Percentiles rank a stretch among this genome's conserved stretches.
phyloP scores from a whole-genome alignment of 2,888 invertebrate genomes.

The Nymphalis c-album region DNA sequence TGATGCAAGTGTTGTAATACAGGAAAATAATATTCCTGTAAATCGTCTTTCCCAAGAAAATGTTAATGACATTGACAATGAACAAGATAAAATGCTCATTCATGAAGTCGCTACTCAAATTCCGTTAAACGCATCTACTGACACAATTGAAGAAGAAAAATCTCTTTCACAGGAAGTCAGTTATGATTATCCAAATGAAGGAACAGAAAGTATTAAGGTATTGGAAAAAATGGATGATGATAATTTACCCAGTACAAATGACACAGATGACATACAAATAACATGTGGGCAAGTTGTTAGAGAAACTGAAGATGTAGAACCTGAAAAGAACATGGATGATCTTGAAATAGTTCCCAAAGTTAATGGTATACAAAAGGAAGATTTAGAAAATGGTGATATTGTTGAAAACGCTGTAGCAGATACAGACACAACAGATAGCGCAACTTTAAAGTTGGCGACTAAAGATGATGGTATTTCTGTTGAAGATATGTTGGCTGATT shows the following conservation, averaged over 20 bases:
- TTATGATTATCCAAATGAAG: constrained; percentile 57
- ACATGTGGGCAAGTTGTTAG: constrained; percentile 65
- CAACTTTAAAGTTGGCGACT: constrained; percentile 38
- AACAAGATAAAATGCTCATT: constrained; percentile 30
- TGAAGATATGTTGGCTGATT: constrained; percentile 75
- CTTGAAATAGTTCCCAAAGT: constrained; percentile 44
- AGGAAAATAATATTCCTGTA: not conserved
- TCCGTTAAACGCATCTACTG: constrained; percentile 48
- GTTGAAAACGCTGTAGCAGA: constrained; percentile 10
- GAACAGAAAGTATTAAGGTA: constrained; percentile 48
- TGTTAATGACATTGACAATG: constrained; percentile 10
- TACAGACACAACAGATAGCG: constrained; percentile 15
- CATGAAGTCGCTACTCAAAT: constrained; percentile 60
- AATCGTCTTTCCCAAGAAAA: constrained; percentile 8
- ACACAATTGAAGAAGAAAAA: constrained; percentile 53
- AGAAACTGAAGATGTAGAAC: constrained; percentile 54
- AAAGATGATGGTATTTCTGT: constrained; percentile 49
- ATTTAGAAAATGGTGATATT: constrained; percentile 41
- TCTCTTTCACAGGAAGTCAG: constrained; percentile 58
- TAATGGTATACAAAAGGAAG: constrained; percentile 50
- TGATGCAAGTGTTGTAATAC: constrained; percentile 9
- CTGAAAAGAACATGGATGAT: constrained; percentile 42
- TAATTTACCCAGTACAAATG: constrained; percentile 65
- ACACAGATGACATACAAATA: constrained; percentile 70
- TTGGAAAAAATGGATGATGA: constrained; percentile 65